Conservation (phyloP, 2,113 vertebrate species). For the Brachyhypopomus occidentalis region DNA sequence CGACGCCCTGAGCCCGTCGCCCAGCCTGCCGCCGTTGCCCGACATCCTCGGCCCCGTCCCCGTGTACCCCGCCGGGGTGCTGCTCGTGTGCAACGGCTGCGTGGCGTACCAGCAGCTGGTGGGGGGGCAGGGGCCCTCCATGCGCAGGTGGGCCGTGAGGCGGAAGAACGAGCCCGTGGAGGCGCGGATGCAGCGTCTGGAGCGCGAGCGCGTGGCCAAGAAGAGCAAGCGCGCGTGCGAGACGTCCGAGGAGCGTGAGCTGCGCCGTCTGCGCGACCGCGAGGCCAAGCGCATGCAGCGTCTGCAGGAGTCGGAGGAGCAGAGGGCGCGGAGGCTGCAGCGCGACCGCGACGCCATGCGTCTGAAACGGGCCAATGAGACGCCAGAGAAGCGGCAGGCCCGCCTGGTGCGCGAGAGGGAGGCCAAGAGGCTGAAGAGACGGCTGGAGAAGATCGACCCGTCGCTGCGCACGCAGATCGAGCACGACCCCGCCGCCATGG, state of each 20-base stretch:
- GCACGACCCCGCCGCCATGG: conserved; percentile 94
- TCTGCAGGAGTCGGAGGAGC: conserved; percentile 93
- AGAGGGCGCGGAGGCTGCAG: conserved; percentile 88
- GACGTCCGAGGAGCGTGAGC: conserved; percentile 86
- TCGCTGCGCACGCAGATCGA: conserved; percentile 94
- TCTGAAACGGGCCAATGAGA: conserved; percentile 91
- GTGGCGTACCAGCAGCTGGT: conserved; percentile 89
- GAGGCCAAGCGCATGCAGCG: conserved; percentile 95
- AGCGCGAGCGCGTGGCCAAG: conserved; percentile 93
- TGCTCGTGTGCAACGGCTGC: conserved; percentile 95
- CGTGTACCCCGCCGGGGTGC: conserved; percentile 88
- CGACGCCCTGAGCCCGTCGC: conserved; percentile 68
- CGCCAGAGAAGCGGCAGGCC: conserved; percentile 92
- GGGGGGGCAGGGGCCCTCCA: conserved; percentile 79
- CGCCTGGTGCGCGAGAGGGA: conserved; percentile 92
- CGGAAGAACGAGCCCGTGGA: conserved; percentile 91
- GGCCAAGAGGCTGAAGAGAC: conserved; percentile 92
- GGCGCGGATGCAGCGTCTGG: conserved; percentile 86
- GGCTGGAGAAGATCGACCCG: conserved; percentile 97
- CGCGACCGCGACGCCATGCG: conserved; percentile 96
- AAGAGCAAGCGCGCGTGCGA: conserved; percentile 93
- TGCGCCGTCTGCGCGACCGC: conserved; percentile 88
- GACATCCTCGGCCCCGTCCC: conserved; percentile 79
- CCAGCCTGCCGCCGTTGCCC: conserved; percentile 70
- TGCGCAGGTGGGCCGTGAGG: conserved; percentile 88